Base-by-base conservation (phyloP, 2,113 vertebrate genomes). In the Trinectes maculatus region DNA sequence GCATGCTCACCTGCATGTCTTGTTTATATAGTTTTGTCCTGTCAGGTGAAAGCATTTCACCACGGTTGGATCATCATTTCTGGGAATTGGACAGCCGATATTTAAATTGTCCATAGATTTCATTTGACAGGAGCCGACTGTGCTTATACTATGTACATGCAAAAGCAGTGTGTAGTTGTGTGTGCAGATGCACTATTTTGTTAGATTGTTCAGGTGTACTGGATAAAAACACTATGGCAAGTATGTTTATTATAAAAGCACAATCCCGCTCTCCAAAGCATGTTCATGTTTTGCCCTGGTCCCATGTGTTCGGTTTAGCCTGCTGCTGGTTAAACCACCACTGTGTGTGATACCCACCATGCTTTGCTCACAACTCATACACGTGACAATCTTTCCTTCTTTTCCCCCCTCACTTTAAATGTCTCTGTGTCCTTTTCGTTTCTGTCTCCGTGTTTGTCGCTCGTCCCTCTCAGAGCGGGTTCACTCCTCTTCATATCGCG, bases 401-500 rank as follows among this genome's bases (percentile, higher is more conserved):
- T 2, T 43, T 8, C 22, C 57, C 74, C 21, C 81, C 49, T 87
- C 37, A 5, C 37, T 6, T 9, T n/a, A n/a, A n/a, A n/a, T n/a
- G n/a, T n/a, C n/a, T n/a, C n/a, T n/a, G n/a, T n/a, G n/a, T n/a
- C n/a, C n/a, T n/a, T n/a, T n/a, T n/a, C n/a, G n/a, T n/a, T n/a
- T n/a, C n/a, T n/a, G n/a, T 8, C 40, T 9, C 5, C 42, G 18
- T 25, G 34, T 54, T 5, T 52, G 4, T 70, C n/a, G 92, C 42
- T 84, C 63, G 5, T 90, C 71, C 66, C 79, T 77, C 75, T 36
- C 37, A 99, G 97, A 99, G 97, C 33, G 97, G 97, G 21, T 99
- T 99, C 31, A 99, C 97, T 8, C 97, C 97, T 42, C 91, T 99
- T 68, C 97, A 99, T 66, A 99, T 99, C 6, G 95, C 97, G 0